Evolutionary conservation across 2,797 vertebrate genomes (phyloP).

Genomic region (Acrocephalus scirpaceus): DNA sequence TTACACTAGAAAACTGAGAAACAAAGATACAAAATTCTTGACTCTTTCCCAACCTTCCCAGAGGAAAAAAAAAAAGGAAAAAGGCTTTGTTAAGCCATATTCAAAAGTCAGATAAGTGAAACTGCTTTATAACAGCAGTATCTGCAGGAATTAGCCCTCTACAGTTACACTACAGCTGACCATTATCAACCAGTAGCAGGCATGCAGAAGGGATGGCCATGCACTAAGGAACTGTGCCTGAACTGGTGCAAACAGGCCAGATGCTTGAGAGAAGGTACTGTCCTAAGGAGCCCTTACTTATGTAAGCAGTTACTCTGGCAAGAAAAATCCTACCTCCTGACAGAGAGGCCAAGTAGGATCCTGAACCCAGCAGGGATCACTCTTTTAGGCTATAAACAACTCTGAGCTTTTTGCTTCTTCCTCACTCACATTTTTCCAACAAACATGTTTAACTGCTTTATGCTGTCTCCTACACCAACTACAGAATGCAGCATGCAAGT

Average conservation of each 20-base stretch:
- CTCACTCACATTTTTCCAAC: background rate
- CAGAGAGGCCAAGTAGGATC: background rate
- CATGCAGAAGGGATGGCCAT: background rate
- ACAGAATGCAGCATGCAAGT: background rate
- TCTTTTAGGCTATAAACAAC: background rate
- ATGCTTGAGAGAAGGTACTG: background rate
- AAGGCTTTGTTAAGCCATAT: background rate
- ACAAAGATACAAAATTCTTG: background rate
- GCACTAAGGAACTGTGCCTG: background rate
- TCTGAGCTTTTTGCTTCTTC: background rate
- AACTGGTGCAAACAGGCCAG: background rate
- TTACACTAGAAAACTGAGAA: background rate
- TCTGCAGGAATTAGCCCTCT: background rate
- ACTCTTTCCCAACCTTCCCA: background rate
- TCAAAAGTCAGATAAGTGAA: background rate
- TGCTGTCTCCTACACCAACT: background rate
- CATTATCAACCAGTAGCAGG: background rate
- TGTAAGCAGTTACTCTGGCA: background rate
- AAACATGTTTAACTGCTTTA: background rate
- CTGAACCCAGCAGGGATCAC: background rate
- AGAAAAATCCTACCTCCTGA: background rate
- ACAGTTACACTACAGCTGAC: background rate
- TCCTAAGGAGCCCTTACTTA: background rate
- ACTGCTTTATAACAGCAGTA: background rate
- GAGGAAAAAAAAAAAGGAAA: background rate